Percentiles rank a stretch among this genome's conserved stretches.
phyloP scores from a whole-genome alignment of 2,797 vertebrate genomes.

The Petrocephalus schoutedeni region DNA sequence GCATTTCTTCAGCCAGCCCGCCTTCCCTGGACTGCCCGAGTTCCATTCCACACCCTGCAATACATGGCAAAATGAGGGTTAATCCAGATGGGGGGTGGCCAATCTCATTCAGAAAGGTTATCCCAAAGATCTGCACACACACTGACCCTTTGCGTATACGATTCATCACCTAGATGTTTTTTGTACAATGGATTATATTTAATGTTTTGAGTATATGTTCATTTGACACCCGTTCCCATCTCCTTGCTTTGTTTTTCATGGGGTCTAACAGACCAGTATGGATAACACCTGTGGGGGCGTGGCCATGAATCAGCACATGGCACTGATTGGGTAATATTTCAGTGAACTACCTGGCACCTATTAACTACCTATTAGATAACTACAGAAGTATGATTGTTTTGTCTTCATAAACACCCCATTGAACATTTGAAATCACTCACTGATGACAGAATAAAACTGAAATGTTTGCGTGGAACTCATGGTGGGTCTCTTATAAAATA shows the following conservation, averaged over 20 bases:
- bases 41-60: slow-evolving; percentile 67
- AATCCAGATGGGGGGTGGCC: neutral
- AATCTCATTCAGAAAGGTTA: too few relatives aligned
- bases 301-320: neutral
- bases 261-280: neutral
- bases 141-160: too few relatives aligned
- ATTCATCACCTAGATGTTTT: neutral
- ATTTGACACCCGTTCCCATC: neutral
- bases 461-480: neutral
- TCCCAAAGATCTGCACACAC: too few relatives aligned
- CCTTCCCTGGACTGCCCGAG: slow-evolving; percentile 68
- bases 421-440: neutral
- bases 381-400: neutral
- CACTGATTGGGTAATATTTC: neutral
- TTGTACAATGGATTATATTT: neutral
- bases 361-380: neutral
- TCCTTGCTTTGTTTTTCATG: neutral
- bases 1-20: slow-evolving; percentile 90
- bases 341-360: neutral
- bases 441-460: neutral
- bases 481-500: neutral
- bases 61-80: slow-evolving; percentile 22
- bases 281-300: neutral
- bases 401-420: neutral
- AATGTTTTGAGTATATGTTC: neutral